Base-by-base conservation (phyloP, 1,140 invertebrate species). In the Rhagoletis pomonella region DNA sequence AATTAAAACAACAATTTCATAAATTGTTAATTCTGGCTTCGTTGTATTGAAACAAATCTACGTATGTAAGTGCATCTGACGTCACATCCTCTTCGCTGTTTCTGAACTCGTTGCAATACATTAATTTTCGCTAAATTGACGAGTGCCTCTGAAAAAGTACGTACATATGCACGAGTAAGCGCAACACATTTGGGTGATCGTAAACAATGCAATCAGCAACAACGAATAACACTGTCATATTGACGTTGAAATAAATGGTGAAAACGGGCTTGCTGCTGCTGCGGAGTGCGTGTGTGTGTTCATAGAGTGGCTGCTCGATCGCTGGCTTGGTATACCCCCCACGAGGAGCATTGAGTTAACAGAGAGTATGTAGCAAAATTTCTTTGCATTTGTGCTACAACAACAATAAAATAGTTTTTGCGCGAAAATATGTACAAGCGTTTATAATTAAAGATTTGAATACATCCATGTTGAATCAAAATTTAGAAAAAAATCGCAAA, bases 161-260 rank as follows among this genome's bases (percentile, higher is more conserved):
- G 44, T 77, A 12, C 17, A n/a, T 47, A 9, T 9, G 17, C 12
- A 55, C 47, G n/a, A 29, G 17, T 81, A 50, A 9, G 14, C 55
- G n/a, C 42, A 73, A 17, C 39, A 73, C 67, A 47, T 73, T 47
- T 73, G 47, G 73, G 73, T 81, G 73, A 81, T 81, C 47, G 73
- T 81, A 42, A 81, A 81, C 39, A 81, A n/a, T 14, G 69, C 69
- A 19, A 50, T 19, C 44, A 77, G 47, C 39, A 55, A 81, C 73
- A 81, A 81, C 47, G 10, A n/a, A 73, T 73, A 47, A 12, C 3
- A n/a, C 2, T 12, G n/a, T 3, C n/a, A 50, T 7, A 50, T 17
- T 17, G 9, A 81, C 17, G 42, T 73, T 73, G 60, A 62, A 55
- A 9, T 44, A 81, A 19, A 29, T 58, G 47, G 73, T 81, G 73